Percentiles rank a stretch among this genome's conserved stretches.
phyloP scores from a whole-genome alignment of 2,113 vertebrate species.

The Sapayoa aenigma region DNA sequence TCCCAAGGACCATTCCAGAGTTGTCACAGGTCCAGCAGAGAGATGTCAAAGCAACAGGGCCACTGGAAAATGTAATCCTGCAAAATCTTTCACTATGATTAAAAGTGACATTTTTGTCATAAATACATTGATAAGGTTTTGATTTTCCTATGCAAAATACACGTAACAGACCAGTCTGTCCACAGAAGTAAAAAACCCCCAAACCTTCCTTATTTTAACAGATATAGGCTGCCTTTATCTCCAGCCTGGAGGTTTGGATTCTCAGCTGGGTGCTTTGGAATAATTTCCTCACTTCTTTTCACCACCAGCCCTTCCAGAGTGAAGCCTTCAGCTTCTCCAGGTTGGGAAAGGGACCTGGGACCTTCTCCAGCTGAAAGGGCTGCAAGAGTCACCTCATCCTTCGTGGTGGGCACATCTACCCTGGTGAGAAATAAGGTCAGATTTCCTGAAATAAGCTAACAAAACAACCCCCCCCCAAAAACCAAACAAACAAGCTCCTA shows the following conservation, averaged over 20 bases:
- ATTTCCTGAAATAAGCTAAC: background rate
- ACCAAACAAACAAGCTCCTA: background rate
- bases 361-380: background rate
- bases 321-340: background rate
- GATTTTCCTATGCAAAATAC: background rate
- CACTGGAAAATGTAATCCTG: accelerated
- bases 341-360: background rate
- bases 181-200: background rate
- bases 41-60: background rate
- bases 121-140: accelerated
- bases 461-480: background rate
- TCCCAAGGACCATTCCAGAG: background rate
- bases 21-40: background rate
- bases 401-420: too few species aligned
- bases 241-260: background rate
- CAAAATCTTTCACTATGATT: background rate
- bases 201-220: background rate
- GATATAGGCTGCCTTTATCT: background rate
- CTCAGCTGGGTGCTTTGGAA: background rate
- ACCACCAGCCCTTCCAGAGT: background rate
- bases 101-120: background rate
- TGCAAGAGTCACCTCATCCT: background rate
- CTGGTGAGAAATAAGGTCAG: background rate
- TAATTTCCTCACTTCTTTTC: background rate
- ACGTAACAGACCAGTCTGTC: background rate